Base-by-base conservation (phyloP, 2,888 invertebrate genomes). In the Apamea monoglypha region DNA sequence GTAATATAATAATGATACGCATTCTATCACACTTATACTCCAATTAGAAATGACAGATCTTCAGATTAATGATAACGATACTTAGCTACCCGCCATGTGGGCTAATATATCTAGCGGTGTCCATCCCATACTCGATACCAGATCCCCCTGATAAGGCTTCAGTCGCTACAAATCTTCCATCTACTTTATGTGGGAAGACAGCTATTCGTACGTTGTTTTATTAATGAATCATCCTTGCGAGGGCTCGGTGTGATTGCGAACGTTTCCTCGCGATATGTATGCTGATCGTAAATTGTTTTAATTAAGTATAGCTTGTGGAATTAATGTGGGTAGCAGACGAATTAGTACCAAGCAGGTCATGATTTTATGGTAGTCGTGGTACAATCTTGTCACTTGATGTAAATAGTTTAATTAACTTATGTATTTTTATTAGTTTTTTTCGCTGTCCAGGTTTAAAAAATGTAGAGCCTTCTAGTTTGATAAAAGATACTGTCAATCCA, bases 11-110 rank as follows among this genome's bases (percentile, higher is more conserved):
- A 89, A 87, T 87, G 84, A 91, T 90, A 89, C 89, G 87, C 91
- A 90, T 94, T 92, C 91, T 87, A 90, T 90, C 91, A 91, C 92
- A 91, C 92, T 94, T 94, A 93, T 92, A 93, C 91, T 93, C 92
- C 94, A 95, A 94, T 95, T 94, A 95, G 92, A 95, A 94, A 93
- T 94, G 94, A 94, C 93, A 91, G 91, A 94, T 92, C 92, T 89
- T 84, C 87, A 94, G 94, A 96, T 95, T 92, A 93, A 93, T 92
- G 94, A 94, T 94, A 93, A 90, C 89, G 92, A 92, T 92, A 91
- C 90, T 91, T 90, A 91, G 91, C 68, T 89, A 90, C 90, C 90
- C 91, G 93, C 92, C 92, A 92, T 93, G 92, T 91, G 92, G 91
- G 91, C 92, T 94, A 94, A 94, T 94, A 94, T 92, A 92, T 94